phyloP scores from a whole-genome alignment of 2,888 invertebrate species.

The Malthinus seriepunctatus region DNA sequence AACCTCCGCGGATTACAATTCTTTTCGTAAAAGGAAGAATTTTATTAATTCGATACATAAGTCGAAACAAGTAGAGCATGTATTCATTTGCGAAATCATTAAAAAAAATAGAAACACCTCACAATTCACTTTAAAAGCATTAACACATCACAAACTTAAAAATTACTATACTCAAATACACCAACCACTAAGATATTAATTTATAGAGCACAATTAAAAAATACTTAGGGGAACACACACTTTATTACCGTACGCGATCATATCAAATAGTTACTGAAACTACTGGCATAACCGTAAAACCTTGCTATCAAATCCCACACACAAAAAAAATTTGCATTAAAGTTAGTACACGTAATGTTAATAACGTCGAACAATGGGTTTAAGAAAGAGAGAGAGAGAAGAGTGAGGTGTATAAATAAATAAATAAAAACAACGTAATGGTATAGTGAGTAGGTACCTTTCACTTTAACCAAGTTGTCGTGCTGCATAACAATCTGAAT shows the following conservation, averaged over 20 bases:
- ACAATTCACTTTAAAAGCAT: too few species aligned
- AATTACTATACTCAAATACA: too few species aligned
- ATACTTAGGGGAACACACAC: not conserved
- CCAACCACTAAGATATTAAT: too few species aligned
- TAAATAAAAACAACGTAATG: slow-evolving; percentile 9
- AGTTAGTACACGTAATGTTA: slow-evolving; percentile 7
- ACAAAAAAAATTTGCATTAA: slow-evolving; percentile 5
- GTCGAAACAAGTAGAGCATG: too few species aligned
- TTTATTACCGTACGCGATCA: slow-evolving; percentile 12
- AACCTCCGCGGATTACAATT: too few species aligned
- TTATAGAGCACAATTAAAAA: not conserved
- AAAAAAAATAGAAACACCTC: too few species aligned
- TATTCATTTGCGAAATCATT: too few species aligned
- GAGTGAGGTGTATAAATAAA: not conserved
- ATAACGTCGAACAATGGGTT: not conserved
- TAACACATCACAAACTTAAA: too few species aligned
- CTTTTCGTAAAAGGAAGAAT: too few species aligned
- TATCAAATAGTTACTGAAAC: slow-evolving; percentile 19
- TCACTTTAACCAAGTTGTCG: slow-evolving; percentile 14
- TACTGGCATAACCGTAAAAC: slow-evolving; percentile 17
- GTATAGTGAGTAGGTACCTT: slow-evolving; percentile 8
- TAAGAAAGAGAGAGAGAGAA: slow-evolving; percentile 9
- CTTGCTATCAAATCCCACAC: slow-evolving; percentile 18
- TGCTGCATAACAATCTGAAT: slow-evolving; percentile 16
- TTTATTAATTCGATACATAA: too few species aligned